Percentiles rank a stretch among this genome's conserved stretches.
phyloP scores from a whole-genome alignment of 2,113 vertebrate species.

The Apistogramma diplotaenia region DNA sequence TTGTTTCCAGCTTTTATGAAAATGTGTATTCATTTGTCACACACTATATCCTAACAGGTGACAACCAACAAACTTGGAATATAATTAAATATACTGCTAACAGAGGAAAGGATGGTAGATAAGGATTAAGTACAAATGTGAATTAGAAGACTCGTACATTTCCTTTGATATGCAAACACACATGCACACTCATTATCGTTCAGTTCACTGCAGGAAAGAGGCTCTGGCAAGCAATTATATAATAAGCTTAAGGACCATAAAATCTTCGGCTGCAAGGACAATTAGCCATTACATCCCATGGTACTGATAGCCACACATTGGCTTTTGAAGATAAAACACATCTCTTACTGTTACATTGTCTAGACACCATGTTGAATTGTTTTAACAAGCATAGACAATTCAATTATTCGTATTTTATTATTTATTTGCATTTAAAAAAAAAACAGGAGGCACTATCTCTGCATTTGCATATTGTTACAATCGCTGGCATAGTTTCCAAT shows the following conservation, averaged over 20 bases:
- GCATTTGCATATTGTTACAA: constrained; percentile 52
- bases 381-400: constrained; percentile 68
- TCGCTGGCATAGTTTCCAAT: constrained; percentile 37
- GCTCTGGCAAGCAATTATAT: constrained; percentile 87
- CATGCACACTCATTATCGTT: constrained; percentile 76
- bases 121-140: constrained; percentile 45
- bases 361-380: constrained; percentile 70
- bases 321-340: constrained; percentile 72
- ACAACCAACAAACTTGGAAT: constrained; percentile 83
- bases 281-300: constrained; percentile 73
- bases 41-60: constrained; percentile 18
- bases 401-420: constrained; percentile 59
- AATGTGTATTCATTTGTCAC: constrained; percentile 34
- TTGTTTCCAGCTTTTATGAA: constrained; percentile 78
- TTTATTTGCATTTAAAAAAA: constrained; percentile 31
- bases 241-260: constrained; percentile 94
- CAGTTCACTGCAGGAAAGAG: constrained; percentile 76
- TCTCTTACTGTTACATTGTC: constrained; percentile 61
- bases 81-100: constrained; percentile 89
- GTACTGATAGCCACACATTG: constrained; percentile 66
- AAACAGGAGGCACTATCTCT: background rate
- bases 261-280: constrained; percentile 75
- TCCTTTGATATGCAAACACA: constrained; percentile 48
- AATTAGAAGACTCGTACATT: constrained; percentile 34
- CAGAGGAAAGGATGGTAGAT: constrained; percentile 66